Percentiles rank a stretch among this genome's conserved stretches.
These are phyloP conservation scores for Smittia aterrima DNA, from an alignment of 2,888 invertebrate species.

Conservation along the genomic window DNA sequence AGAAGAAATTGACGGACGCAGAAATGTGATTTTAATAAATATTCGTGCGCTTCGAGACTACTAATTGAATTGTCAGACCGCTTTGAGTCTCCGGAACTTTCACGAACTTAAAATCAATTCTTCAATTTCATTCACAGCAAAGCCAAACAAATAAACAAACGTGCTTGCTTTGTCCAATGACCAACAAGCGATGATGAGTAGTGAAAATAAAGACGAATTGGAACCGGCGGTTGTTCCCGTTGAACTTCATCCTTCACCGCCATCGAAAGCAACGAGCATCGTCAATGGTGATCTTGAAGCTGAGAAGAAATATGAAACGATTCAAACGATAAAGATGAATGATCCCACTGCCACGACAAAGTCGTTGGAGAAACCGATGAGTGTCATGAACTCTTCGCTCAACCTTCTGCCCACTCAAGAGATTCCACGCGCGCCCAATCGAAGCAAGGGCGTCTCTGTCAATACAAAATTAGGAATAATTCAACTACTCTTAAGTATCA, in stretches of 20 bases:
- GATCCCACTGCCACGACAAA: background rate
- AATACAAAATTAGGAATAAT: constrained; percentile 51
- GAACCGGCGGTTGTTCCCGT: constrained; percentile 5
- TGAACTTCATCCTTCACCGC: constrained; percentile 13
- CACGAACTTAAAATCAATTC: background rate
- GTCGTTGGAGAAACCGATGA: constrained; percentile 17
- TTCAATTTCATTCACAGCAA: background rate
- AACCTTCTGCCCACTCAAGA: constrained; percentile 14
- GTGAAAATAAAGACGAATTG: constrained; percentile 27
- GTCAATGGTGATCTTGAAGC: background rate
- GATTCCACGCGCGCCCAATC: background rate
- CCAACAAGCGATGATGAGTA: constrained; percentile 1
- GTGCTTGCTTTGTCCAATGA: background rate
- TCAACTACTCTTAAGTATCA: constrained; percentile 51
- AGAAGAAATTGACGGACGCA: no score
- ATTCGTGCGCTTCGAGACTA: no score
- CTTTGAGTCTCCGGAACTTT: no score
- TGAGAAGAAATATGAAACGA: constrained; percentile 35
- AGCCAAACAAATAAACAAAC: background rate
- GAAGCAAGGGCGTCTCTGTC: constrained; percentile 44
- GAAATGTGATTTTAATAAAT: no score
- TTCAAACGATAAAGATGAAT: constrained; percentile 35
- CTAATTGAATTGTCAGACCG: no score
- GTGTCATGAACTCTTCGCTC: constrained; percentile 28
- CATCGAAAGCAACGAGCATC: constrained; percentile 23